Percentiles rank a stretch among this genome's conserved stretches.
phyloP scores from a whole-genome alignment of 1,140 invertebrate species.

The Bradysia coprophila region DNA sequence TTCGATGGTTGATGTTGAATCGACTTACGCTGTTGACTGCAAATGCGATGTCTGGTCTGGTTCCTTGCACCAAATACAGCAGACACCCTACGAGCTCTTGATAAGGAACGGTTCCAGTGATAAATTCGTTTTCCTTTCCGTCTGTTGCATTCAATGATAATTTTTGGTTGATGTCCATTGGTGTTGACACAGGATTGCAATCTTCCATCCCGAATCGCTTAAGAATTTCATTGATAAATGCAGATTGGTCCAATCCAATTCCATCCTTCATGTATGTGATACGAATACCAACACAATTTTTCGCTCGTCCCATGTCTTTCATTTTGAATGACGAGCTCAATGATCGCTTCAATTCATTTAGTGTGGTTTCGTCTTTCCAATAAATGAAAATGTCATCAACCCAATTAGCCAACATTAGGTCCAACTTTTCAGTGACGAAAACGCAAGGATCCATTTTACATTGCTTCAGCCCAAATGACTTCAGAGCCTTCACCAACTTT shows the following conservation, averaged over 20 bases:
- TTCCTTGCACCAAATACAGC: slow-evolving; percentile 11
- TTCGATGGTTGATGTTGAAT: slow-evolving; percentile 7
- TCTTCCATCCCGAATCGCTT: slow-evolving; percentile 13
- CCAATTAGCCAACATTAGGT: no score
- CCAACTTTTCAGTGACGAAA: no score
- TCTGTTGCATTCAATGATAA: slow-evolving; percentile 9
- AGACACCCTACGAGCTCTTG: slow-evolving; percentile 13
- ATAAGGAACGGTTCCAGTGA: slow-evolving; percentile 2
- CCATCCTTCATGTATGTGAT: slow-evolving; percentile 9
- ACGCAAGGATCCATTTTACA: slow-evolving; percentile 10
- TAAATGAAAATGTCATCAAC: slow-evolving; percentile 9
- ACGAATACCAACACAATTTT: slow-evolving; percentile 15
- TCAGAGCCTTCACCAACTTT: slow-evolving; percentile 7
- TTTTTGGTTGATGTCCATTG: slow-evolving; percentile 10
- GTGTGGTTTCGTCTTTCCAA: slow-evolving; percentile 12
- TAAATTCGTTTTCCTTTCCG: slow-evolving; percentile 4
- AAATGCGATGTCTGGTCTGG: slow-evolving; percentile 17
- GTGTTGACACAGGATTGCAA: slow-evolving; percentile 10
- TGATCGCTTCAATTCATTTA: no score
- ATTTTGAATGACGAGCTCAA: no score
- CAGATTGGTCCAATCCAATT: slow-evolving; percentile 15
- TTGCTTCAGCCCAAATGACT: slow-evolving; percentile 3
- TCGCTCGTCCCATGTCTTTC: slow-evolving; percentile 7
- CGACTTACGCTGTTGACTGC: slow-evolving; percentile 9
- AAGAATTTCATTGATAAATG: slow-evolving; percentile 17